Evolutionary conservation across 2,888 invertebrate species (phyloP), one percentile per base, ranked within the genome.

Genomic region (Chrysolina haemoptera): DNA sequence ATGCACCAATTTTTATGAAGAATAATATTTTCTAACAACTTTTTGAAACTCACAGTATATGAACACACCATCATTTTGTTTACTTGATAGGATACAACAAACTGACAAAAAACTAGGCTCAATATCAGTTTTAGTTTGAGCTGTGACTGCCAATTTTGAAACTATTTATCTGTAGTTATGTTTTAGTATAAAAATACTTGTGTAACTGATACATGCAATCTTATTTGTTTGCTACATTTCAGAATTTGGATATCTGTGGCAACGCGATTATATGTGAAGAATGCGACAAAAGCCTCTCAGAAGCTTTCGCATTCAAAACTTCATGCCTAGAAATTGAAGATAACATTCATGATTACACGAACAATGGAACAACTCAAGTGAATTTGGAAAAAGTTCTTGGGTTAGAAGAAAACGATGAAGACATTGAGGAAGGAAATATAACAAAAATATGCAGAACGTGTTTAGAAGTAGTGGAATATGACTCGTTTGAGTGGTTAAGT

Each of bases 261-360:
- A 18, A 66, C 22, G 16, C 6, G 50, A 59, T 68, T 3, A 16
- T 72, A 63, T 72, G 72, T 53, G 12, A 1, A 50, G 40, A 68
- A 5, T 72, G 72, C 62, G 48, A 48, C 16, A 12, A 18, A 12
- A 41, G 40, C 4, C 68, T 72, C 1, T n/a, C 41, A 12, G 22
- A 68, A 41, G 53, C 68, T 18, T 72, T 68, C 64, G 12, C 63
- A 5, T 72, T 72, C 53, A 72, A 72, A 53, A 50, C 72, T 1
- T 41, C 59, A 63, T 68, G 66, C 40, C 22, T 72, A 11, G 72
- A 72, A 68, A 68, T 72, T 43, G 72, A 72, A 68, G 72, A 72
- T 41, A 72, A 40, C 43, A 72, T 72, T 41, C 72, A 72, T 20
- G 53, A 62, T 20, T 72, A 62, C 27, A 68, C 20, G 62, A 18